These are phyloP conservation scores for Premnoplex brunnescens DNA, from an alignment of 2,797 vertebrate genomes.

Conservation along the genomic window DNA sequence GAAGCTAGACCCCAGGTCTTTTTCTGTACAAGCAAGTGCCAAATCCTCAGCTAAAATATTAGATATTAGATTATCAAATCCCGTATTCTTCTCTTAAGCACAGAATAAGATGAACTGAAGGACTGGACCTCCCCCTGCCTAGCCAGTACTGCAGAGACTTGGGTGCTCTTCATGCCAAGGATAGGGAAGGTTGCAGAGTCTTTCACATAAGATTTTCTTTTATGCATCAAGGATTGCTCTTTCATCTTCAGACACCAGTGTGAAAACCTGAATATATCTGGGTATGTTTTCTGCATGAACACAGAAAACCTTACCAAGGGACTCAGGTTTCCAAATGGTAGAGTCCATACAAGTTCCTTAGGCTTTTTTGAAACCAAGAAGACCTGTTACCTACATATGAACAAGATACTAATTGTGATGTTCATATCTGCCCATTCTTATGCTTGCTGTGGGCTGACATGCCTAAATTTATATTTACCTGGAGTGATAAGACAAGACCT, in stretches of 20 bases:
- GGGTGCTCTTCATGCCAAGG: neutral
- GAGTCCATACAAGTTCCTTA: neutral
- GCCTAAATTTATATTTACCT: neutral
- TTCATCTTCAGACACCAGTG: neutral
- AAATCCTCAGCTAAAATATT: neutral
- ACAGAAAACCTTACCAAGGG: neutral
- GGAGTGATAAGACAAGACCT: neutral
- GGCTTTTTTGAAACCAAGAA: neutral
- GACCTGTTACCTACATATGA: neutral
- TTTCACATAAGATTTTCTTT: neutral
- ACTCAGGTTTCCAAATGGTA: neutral
- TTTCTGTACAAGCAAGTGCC: neutral
- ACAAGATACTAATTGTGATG: neutral
- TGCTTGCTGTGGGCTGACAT: neutral
- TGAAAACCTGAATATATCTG: neutral
- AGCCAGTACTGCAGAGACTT: fast-evolving
- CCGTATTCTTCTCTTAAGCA: neutral
- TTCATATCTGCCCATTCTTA: neutral
- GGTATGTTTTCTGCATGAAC: neutral
- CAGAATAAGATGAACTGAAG: neutral
- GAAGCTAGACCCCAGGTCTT: neutral
- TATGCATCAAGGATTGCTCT: neutral
- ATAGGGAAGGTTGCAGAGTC: neutral
- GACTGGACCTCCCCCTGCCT: neutral
- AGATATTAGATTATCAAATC: neutral